Base-by-base conservation (phyloP, 2,113 vertebrate species). In the Taxidea taxus region DNA sequence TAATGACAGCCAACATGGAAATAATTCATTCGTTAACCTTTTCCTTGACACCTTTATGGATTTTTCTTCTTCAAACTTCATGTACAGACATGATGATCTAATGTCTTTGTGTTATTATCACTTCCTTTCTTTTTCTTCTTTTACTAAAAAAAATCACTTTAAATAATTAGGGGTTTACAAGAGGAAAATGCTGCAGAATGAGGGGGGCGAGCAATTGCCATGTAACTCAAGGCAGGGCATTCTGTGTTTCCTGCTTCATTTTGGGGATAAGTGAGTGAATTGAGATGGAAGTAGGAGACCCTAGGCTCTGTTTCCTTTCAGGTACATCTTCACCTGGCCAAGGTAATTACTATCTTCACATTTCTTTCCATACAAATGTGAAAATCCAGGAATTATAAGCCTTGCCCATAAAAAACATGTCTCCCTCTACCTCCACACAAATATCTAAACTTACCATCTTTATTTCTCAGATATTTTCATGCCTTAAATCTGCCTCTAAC, bases 41-140 rank as follows among this genome's bases (percentile, higher is more conserved):
- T 97, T 90, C 18, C n/a, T 94, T 91, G 44, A 29, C 44, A 42
- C 85, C 11, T 2, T 94, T 97, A 44, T 62, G 78, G 54, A 90
- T 72, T 90, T 51, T 97, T 95, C 29, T 42, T 78, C 95, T 97
- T 97, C 78, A 95, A 98, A 94, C 88, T 37, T 88, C 75, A 39
- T 70, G 25, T 70, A 78, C 64, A 89, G n/a, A 94, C 89, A 94
- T 11, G 31, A 62, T 90, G 95, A 84, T 88, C 51, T 1, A 2
- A 27, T 87, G 92, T 95, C 42, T 96, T 90, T 97, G 60, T 56
- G 70, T 97, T 90, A 77, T 84, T 74, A 70, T 3, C 7, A 23
- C 3, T 90, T 80, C 7, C 39, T 92, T 84, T 80, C 16, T 58
- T 74, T 81, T 92, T 13, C 13, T 34, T 94, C 34, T 95, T 89